Base-by-base conservation (phyloP, 2,113 vertebrate genomes). In the Polypterus senegalus region DNA sequence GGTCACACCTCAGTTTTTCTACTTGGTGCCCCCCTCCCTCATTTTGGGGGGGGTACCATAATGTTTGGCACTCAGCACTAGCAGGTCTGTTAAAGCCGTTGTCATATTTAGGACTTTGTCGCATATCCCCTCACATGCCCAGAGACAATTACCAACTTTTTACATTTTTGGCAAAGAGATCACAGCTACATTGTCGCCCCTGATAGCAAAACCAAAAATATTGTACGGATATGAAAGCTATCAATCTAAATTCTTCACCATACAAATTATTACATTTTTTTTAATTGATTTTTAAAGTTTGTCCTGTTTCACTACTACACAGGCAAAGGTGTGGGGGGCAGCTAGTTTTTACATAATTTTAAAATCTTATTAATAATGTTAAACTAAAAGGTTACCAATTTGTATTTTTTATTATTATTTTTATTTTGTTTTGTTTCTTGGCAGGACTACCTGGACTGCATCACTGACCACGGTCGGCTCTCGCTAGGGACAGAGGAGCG, bases 361-460 rank as follows among this genome's bases (percentile, higher is more conserved):
- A 57, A 45, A 43, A n/a, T 10, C 7, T 43, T 57, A n/a, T 57
- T 27, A 3, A 3, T 57, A 57, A 11, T 57, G 56, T 7, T 27
- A 9, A 57, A 57, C 7, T 7, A 57, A 8, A 27, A 7, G 11
- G 3, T 57, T 27, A 57, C 44, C 2, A 5, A 4, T 59, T 54
- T 47, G 49, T 55, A n/a, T 57, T 53, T 60, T 47, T 65, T 54
- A 49, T 54, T 45, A 49, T 57, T 5, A 27, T 27, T 27, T 27
- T 44, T 44, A 52, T n/a, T 27, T 66, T 76, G 59, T 80, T 2
- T 27, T 0, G 76, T 77, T 73, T 61, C 67, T 74, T 76, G 71
- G 59, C 72, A 98, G 96, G 93, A 97, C 82, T 98, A 97, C 79
- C 78, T 97, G 0, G 88, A 92, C 69, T 93, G 86, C 58, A 97